Percentiles rank a stretch among this genome's conserved stretches.
Evolutionary conservation across 2,113 vertebrate species (phyloP).

Genomic region (Prionailurus viverrinus): DNA sequence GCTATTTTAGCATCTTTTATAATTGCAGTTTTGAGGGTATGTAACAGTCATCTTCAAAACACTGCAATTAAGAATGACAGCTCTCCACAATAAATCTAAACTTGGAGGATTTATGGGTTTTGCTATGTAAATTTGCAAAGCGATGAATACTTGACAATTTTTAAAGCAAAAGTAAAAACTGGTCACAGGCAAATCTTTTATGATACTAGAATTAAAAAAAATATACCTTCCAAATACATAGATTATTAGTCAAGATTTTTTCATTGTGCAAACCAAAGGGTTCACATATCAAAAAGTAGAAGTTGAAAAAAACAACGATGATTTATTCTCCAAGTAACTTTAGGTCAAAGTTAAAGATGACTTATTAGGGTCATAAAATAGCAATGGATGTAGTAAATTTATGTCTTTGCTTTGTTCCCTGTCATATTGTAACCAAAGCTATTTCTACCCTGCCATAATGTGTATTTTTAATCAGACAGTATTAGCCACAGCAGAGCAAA

Average conservation of each 20-base stretch:
- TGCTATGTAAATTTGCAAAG: conserved; percentile 14
- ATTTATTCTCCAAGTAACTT: conserved; percentile 67
- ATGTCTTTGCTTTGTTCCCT: conserved; percentile 69
- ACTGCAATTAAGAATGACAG: conserved; percentile 57
- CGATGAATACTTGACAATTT: conserved; percentile 32
- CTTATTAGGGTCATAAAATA: conserved; percentile 77
- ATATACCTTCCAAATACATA: not conserved
- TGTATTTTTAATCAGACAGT: conserved; percentile 75
- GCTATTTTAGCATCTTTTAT: conserved; percentile 33
- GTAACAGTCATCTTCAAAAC: conserved; percentile 39
- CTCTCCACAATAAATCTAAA: conserved; percentile 56
- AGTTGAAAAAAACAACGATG: conserved; percentile 40
- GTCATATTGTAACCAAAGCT: conserved; percentile 73
- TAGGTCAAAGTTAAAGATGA: conserved; percentile 78
- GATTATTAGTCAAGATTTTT: conserved; percentile 36
- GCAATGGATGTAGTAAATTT: conserved; percentile 58
- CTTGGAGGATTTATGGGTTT: conserved; percentile 58
- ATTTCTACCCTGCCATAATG: conserved; percentile 68
- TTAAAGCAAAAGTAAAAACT: conserved; percentile 63
- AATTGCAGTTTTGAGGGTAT: not conserved
- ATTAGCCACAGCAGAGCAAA: conserved; percentile 68
- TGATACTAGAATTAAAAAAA: conserved; percentile 27
- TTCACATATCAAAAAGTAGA: not conserved
- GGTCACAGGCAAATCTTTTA: not conserved
- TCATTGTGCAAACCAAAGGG: not conserved